These are phyloP conservation scores for Paedocypris sp. DNA, from an alignment of 2,113 vertebrate genomes.

Conservation along the genomic window DNA sequence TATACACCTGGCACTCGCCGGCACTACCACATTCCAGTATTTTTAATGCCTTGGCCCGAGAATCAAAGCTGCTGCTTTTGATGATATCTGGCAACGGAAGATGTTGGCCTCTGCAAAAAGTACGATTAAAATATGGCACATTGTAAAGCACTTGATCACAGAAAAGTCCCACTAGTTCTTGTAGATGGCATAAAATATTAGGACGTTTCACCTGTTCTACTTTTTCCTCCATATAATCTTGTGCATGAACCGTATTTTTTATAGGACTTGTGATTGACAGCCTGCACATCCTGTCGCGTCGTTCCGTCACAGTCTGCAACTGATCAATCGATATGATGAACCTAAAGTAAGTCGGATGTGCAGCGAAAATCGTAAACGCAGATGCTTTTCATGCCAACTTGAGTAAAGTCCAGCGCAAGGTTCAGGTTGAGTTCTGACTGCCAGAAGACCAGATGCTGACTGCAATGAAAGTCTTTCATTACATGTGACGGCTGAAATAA, in stretches of 20 bases:
- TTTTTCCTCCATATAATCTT: neutral
- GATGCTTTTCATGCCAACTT: constrained; percentile 40
- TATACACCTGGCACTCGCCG: constrained; percentile 58
- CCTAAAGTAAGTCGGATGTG: constrained; percentile 20
- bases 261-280: neutral
- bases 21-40: constrained; percentile 54
- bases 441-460: constrained; percentile 53
- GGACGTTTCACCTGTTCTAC: neutral
- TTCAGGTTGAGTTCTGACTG: constrained; percentile 46
- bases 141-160: constrained; percentile 51
- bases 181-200: constrained; percentile 8
- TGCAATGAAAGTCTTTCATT: constrained; percentile 40
- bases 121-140: constrained; percentile 50
- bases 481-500: constrained; percentile 38
- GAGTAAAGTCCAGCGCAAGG: constrained; percentile 36
- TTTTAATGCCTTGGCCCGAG: constrained; percentile 57
- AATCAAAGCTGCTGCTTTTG: constrained; percentile 60
- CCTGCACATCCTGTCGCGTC: neutral
- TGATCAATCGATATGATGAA: constrained; percentile 8
- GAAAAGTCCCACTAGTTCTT: constrained; percentile 44
- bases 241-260: too few species aligned
- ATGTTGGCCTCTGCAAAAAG: constrained; percentile 58
- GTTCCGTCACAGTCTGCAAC: constrained; percentile 5
- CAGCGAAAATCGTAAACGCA: constrained; percentile 26
- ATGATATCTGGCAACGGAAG: constrained; percentile 57